Evolutionary conservation across 2,113 vertebrate genomes (phyloP), one percentile per base, ranked within the genome.

Genomic region (Sterrhoptilus dennistouni): DNA sequence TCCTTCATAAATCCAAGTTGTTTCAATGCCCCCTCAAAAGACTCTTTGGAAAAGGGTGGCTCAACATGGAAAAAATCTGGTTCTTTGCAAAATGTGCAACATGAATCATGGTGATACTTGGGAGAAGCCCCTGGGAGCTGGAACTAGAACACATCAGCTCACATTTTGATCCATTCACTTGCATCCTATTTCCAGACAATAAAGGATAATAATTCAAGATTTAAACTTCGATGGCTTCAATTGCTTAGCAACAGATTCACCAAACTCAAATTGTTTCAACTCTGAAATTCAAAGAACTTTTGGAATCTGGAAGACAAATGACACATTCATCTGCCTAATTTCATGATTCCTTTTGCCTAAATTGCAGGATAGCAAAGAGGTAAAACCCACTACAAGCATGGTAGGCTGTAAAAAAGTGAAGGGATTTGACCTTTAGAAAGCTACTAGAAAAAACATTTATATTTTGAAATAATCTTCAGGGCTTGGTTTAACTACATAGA

Each of bases 191-290:
- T 96, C 79, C 85, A 89, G 83, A 78, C 63, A 92, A 81, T 82
- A 96, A 78, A 78, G 8, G 47, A 60, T 89, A 91, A 70, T 63
- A 96, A 93, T 89, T 90, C 80, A 65, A 90, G 60, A 72, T 76
- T 93, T 79, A 89, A 96, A 94, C 53, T 94, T 78, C 36, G 72
- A 78, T 71, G 35, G 38, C 40, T 96, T 89, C 88, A 78, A 96
- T 94, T 92, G 92, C 96, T 95, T 94, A 96, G 96, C 92, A 97
- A 95, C 95, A 81, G 49, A 87, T 87, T 76, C 57, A 78, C 64
- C n/a, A 90, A 90, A 78, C 76, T 72, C 28, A n/a, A 63, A 68
- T 57, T 44, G 28, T 76, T 95, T 95, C 80, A 96, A 5, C 76
- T 63, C 25, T 50, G 69, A 90, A 81, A 83, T 24, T 33, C n/a